Evolutionary conservation across 2,113 vertebrate species (phyloP).

Genomic region (Tragelaphus strepsiceros): DNA sequence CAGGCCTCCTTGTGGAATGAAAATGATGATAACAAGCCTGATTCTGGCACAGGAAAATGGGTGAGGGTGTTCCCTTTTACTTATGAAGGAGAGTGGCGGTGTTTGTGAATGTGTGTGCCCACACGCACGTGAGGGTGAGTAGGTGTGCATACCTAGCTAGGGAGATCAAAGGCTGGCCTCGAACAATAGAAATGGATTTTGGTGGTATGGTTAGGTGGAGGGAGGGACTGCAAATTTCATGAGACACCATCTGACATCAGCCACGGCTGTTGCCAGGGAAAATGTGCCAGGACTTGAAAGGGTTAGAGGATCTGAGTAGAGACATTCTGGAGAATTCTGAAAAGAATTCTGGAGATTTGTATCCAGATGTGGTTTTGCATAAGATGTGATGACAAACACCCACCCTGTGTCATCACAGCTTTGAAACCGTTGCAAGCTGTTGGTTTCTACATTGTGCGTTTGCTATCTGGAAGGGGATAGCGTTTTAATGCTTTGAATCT

Average conservation of each 20-base stretch:
- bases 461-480: neutral
- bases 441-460: neutral
- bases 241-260: neutral
- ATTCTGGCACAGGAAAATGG: neutral
- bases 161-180: neutral
- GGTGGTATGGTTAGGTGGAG: neutral
- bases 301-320: neutral
- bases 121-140: fast-evolving
- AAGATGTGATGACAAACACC: neutral
- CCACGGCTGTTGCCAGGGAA: neutral
- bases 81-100: neutral
- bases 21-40: neutral
- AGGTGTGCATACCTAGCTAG: neutral
- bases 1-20: neutral
- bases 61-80: neutral
- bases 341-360: neutral
- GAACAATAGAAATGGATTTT: neutral
- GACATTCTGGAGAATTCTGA: neutral
- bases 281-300: neutral
- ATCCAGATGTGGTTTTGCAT: neutral
- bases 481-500: neutral
- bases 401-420: neutral
- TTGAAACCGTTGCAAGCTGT: neutral
- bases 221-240: neutral
- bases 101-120: neutral